These are phyloP conservation scores for Pempheris klunzingeri DNA, from an alignment of 2,797 vertebrate genomes.

Conservation along the genomic window DNA sequence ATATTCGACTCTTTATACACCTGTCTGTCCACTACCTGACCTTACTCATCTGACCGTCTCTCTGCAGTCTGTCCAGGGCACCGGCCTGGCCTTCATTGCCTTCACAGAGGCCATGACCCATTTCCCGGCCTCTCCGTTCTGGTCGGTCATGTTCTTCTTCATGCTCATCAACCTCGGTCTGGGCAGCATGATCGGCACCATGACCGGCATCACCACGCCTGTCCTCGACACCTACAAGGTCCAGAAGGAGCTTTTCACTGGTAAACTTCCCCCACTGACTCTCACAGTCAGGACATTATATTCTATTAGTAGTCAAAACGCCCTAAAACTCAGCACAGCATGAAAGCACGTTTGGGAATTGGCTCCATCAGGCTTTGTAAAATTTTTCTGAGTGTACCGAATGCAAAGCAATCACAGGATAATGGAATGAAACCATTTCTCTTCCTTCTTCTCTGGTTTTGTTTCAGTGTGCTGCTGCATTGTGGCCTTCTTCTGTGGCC, in stretches of 20 bases:
- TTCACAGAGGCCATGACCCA: slow-evolving; percentile 99
- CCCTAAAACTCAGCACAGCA: slow-evolving; percentile 37
- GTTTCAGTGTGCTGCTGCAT: slow-evolving; percentile 92
- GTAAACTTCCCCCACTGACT: slow-evolving; percentile 72
- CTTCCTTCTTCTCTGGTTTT: slow-evolving; percentile 17
- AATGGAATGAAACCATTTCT: slow-evolving; percentile 7
- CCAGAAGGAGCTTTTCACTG: slow-evolving; percentile 94
- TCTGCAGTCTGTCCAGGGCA: slow-evolving; percentile 93
- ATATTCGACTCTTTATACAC: neutral
- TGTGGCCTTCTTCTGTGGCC: slow-evolving; percentile 92
- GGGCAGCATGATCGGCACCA: slow-evolving; percentile 98
- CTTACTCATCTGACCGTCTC: slow-evolving; percentile 23
- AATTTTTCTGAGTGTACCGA: slow-evolving; percentile 19
- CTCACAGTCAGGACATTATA: neutral
- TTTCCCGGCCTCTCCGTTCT: slow-evolving; percentile 94
- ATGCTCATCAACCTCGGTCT: slow-evolving; percentile 97
- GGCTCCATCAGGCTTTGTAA: slow-evolving; percentile 34
- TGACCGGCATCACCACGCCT: slow-evolving; percentile 96
- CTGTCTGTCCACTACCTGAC: neutral
- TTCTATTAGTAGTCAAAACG: slow-evolving; percentile 13
- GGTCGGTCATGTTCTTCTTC: slow-evolving; percentile 99
- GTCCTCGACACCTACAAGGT: slow-evolving; percentile 96
- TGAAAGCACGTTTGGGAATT: slow-evolving; percentile 43
- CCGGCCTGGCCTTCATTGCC: slow-evolving; percentile 96
- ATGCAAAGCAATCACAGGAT: slow-evolving; percentile 33